A percentile compares a stretch with the other conserved stretches of the same genome.
Conservation (phyloP, 2,888 invertebrate species). For the Stenotaenia linearis region DNA sequence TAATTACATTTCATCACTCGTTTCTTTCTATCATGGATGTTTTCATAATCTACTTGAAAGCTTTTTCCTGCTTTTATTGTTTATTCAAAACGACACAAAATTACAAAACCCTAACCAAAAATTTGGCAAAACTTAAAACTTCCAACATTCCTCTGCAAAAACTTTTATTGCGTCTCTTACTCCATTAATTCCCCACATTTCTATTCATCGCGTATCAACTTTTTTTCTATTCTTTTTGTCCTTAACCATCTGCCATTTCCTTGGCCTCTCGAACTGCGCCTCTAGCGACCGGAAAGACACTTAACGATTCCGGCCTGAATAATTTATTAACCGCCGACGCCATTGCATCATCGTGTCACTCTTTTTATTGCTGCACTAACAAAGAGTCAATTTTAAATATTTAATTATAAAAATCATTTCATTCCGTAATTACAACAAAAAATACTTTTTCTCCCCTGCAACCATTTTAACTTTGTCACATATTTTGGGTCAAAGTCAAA, state of each 20-base stretch:
- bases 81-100: background rate
- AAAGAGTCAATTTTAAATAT: background rate
- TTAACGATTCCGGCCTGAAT: background rate
- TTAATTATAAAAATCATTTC: background rate
- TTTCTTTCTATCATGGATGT: background rate
- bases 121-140: no score
- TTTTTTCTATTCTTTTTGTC: background rate
- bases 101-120: no score
- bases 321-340: background rate
- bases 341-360: background rate
- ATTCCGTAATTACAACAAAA: background rate
- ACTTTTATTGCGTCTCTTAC: no score
- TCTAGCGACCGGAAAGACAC: conserved; percentile 1
- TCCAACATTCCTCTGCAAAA: no score
- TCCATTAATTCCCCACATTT: background rate
- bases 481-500: no score
- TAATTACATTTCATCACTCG: background rate
- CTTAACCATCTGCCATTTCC: background rate
- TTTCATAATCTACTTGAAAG: background rate
- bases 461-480: no score
- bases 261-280: background rate
- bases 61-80: background rate
- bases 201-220: background rate
- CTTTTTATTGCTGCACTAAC: background rate
- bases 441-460: background rate